A percentile compares a stretch with the other conserved stretches of the same genome.
These are phyloP conservation scores for Boulengeromyrus knoepffleri DNA, from an alignment of 2,113 vertebrate species.

Conservation along the genomic window DNA sequence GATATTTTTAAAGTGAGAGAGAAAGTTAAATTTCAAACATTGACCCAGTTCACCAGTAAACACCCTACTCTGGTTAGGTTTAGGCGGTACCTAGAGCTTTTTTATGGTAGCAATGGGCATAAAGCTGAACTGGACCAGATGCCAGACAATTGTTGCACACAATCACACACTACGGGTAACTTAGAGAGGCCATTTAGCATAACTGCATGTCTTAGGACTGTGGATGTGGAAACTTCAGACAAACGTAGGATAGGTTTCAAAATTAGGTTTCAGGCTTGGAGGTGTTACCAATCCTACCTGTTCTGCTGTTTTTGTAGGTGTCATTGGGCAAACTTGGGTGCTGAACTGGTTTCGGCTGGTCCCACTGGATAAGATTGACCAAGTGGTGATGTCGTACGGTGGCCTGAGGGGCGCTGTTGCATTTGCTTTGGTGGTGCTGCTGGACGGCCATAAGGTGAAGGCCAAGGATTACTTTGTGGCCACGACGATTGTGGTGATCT, in stretches of 20 bases:
- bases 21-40: background rate
- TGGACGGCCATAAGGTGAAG: conserved; percentile 74
- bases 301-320: conserved; percentile 61
- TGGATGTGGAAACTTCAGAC: background rate
- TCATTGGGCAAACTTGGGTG: conserved; percentile 83
- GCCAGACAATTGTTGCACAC: background rate
- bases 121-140: background rate
- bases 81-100: background rate
- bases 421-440: conserved; percentile 85
- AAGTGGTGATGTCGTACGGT: conserved; percentile 97
- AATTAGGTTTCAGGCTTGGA: background rate
- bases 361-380: conserved; percentile 88
- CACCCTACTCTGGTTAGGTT: background rate
- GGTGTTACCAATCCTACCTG: background rate
- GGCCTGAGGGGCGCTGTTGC: conserved; percentile 90
- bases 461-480: conserved; percentile 96
- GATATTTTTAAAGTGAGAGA: background rate
- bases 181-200: background rate
- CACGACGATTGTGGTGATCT: conserved; percentile 88
- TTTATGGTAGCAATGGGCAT: background rate
- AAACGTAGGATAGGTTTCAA: background rate
- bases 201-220: background rate
- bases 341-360: conserved; percentile 88
- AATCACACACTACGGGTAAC: background rate
- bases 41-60: background rate